Evolutionary conservation across 2,797 vertebrate species (phyloP).

Genomic region (Gambelia wislizenii): DNA sequence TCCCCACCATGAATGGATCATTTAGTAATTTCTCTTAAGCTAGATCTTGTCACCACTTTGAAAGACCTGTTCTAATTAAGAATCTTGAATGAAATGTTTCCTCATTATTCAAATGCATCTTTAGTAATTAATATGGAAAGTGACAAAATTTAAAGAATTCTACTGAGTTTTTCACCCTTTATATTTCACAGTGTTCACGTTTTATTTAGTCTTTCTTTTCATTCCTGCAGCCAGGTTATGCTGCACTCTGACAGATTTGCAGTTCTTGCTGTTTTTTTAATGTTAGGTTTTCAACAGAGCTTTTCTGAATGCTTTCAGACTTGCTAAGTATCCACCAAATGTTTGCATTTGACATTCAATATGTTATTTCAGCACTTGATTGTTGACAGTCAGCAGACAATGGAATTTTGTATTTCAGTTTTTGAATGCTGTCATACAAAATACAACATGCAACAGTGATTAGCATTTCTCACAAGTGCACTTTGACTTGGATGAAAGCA

Average conservation of each 20-base stretch:
- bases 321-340: not conserved
- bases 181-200: not conserved
- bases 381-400: not conserved
- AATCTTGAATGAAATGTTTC: constrained; percentile 16
- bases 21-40: constrained; percentile 33
- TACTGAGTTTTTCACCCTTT: not conserved
- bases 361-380: not conserved
- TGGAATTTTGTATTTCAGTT: not conserved
- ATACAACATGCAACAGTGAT: not conserved
- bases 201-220: not conserved
- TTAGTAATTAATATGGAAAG: constrained; percentile 1
- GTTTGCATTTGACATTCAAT: not conserved
- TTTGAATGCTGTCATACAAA: too few species aligned
- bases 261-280: not conserved
- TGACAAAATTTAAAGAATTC: not conserved
- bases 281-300: not conserved
- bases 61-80: constrained; percentile 14
- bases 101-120: not conserved
- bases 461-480: too few species aligned
- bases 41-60: constrained; percentile 26
- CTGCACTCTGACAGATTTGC: not conserved
- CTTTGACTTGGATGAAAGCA: not conserved
- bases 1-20: not conserved
- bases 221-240: too few species aligned
- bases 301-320: not conserved